Conservation (phyloP, 2,797 vertebrate genomes). For the Sebastiscus albofasciatus region DNA sequence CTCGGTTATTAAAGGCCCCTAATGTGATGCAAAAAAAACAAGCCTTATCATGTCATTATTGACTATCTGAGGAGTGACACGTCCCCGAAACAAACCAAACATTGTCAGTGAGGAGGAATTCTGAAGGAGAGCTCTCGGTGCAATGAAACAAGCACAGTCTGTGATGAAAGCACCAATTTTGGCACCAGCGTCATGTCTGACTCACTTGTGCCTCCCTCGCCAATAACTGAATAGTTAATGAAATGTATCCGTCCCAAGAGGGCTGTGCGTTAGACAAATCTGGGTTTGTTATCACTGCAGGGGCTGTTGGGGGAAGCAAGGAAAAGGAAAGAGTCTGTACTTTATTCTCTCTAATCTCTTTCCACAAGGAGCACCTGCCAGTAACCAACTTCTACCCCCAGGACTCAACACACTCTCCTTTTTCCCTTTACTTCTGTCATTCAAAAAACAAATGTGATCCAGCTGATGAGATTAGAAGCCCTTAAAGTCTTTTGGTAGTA, state of each 20-base stretch:
- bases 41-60: not conserved
- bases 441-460: not conserved
- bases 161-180: conserved; percentile 42
- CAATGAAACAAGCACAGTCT: conserved; percentile 40
- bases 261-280: conserved; percentile 68
- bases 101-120: conserved; percentile 7
- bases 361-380: conserved; percentile 69
- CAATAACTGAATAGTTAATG: conserved; percentile 71
- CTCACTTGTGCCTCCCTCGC: conserved; percentile 47
- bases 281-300: conserved; percentile 73
- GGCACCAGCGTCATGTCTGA: conserved; percentile 37
- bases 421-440: conserved; percentile 5
- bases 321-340: conserved; percentile 45
- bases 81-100: conserved; percentile 24
- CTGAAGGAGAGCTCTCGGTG: conserved; percentile 17
- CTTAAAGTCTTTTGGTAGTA: not conserved
- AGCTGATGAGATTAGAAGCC: not conserved
- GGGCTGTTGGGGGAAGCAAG: conserved; percentile 53
- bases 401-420: conserved; percentile 18
- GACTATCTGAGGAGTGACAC: not conserved
- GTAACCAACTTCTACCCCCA: conserved; percentile 36
- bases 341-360: conserved; percentile 42
- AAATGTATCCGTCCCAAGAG: conserved; percentile 64
- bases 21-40: not conserved
- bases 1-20: not conserved